A percentile compares a stretch with the other conserved stretches of the same genome.
phyloP scores from a whole-genome alignment of 1,140 invertebrate species.

The Metaphire vulgaris region DNA sequence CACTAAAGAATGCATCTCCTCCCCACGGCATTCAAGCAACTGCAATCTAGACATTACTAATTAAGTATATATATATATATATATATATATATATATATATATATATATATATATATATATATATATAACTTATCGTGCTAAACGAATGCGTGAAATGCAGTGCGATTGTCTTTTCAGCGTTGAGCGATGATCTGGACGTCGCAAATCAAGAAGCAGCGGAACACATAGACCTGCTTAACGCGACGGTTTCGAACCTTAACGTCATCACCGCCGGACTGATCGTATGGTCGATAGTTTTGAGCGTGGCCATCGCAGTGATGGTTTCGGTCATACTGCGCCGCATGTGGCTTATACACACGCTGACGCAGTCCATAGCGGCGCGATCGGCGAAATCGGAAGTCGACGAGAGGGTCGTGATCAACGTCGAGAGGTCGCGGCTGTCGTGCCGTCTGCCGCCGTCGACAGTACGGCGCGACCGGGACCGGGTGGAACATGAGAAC shows the following conservation, averaged over 20 bases:
- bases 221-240: not conserved
- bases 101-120: no score
- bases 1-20: no score
- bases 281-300: not conserved
- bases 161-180: not conserved
- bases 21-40: no score
- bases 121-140: no score
- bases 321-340: not conserved
- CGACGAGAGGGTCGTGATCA: not conserved
- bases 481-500: no score
- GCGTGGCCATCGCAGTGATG: not conserved
- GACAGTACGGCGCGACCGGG: not conserved
- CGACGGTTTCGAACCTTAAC: not conserved
- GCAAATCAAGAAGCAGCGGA: not conserved
- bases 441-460: not conserved
- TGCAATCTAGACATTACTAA: no score
- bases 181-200: not conserved
- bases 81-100: no score
- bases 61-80: no score
- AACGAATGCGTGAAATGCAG: no score
- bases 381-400: not conserved
- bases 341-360: not conserved
- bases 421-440: not conserved
- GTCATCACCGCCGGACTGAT: not conserved
- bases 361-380: not conserved